A percentile compares a stretch with the other conserved stretches of the same genome.
Conservation (phyloP, 2,888 invertebrate species). For the Andrena fulva region DNA sequence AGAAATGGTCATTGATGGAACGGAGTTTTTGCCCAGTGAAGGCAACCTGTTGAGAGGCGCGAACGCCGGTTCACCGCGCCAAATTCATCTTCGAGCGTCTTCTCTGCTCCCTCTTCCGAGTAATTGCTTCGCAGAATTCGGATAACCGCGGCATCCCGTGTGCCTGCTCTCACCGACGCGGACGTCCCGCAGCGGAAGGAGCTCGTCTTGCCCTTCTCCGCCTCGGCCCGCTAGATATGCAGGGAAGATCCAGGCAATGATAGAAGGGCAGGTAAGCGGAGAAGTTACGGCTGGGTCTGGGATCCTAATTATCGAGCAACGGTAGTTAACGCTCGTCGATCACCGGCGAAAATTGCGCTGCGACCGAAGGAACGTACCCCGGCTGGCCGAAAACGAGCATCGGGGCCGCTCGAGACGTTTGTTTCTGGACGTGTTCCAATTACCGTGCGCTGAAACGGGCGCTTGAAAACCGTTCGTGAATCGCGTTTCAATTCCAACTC, state of each 20-base stretch:
- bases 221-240: not conserved
- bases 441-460: not conserved
- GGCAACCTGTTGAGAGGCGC: conserved; percentile 59
- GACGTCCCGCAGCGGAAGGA: not conserved
- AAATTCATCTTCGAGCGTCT: conserved; percentile 42
- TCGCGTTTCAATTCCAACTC: conserved; percentile 2
- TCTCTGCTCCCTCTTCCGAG: conserved; percentile 4
- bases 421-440: conserved; percentile 15
- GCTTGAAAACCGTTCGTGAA: not conserved
- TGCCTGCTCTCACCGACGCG: not conserved
- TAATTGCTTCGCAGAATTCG: conserved; percentile 50
- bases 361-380: conserved; percentile 5
- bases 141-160: conserved; percentile 14
- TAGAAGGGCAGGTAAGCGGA: conserved; percentile 36
- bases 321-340: conserved; percentile 29
- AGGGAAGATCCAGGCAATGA: conserved; percentile 53
- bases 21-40: conserved; percentile 53
- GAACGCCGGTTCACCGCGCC: conserved; percentile 8
- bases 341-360: conserved; percentile 25
- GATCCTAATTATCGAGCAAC: conserved; percentile 51
- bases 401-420: conserved; percentile 7
- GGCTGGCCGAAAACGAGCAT: not conserved
- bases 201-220: not conserved
- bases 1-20: conserved; percentile 31
- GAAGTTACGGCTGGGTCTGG: conserved; percentile 51